phyloP scores from a whole-genome alignment of 2,113 vertebrate genomes.

The Sylvilagus bachmani region DNA sequence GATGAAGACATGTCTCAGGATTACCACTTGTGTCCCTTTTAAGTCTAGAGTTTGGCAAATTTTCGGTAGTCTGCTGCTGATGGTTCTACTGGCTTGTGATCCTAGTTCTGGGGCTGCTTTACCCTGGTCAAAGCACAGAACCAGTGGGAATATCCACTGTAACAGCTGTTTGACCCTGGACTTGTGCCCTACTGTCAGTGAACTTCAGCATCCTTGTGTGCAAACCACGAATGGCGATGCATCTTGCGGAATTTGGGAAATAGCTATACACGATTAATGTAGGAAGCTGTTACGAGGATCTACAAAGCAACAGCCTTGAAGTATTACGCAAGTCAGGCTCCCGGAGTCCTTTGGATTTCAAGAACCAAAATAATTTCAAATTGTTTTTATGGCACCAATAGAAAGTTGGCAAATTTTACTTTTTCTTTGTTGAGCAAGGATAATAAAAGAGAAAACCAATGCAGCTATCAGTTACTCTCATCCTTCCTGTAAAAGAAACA shows the following conservation, averaged over 20 bases:
- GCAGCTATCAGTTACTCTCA: not conserved
- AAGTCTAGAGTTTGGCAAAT: constrained; percentile 11
- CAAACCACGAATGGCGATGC: not conserved
- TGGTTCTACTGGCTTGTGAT: not conserved
- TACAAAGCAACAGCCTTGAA: not conserved
- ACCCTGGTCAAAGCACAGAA: not conserved
- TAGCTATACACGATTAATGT: not conserved
- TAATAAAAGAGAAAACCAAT: constrained; percentile 21
- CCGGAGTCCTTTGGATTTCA: not conserved
- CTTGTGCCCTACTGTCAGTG: not conserved
- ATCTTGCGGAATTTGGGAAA: not conserved
- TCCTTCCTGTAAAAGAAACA: constrained; percentile 22
- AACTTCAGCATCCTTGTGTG: not conserved
- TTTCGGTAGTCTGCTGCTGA: not conserved
- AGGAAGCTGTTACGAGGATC: not conserved
- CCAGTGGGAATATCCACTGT: not conserved
- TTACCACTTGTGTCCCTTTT: constrained; percentile 39
- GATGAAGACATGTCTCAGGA: constrained; percentile 8
- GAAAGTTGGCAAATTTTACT: not conserved
- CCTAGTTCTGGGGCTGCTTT: not conserved
- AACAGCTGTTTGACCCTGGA: not conserved
- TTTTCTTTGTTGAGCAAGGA: constrained; percentile 43
- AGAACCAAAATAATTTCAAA: not conserved
- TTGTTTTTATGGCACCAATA: constrained; percentile 1
- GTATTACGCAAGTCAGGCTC: not conserved